Percentiles rank a stretch among this genome's conserved stretches.
phyloP scores from a whole-genome alignment of 2,113 vertebrate genomes.

The Cygnus buccinator region DNA sequence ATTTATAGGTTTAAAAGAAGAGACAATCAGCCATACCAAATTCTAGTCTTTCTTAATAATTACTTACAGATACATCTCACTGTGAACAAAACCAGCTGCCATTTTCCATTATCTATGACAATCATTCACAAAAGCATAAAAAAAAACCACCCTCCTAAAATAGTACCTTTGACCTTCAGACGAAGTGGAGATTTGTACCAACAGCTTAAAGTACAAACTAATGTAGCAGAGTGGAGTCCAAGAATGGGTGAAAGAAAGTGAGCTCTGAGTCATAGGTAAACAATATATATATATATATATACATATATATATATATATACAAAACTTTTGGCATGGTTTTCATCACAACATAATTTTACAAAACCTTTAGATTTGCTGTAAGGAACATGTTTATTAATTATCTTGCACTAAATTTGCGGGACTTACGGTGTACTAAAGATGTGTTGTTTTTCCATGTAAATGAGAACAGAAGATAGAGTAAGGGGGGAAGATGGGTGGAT shows the following conservation, averaged over 20 bases:
- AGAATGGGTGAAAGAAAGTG: neutral
- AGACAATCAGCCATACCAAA: neutral
- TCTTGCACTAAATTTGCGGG: neutral
- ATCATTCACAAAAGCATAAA: neutral
- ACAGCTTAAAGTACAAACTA: neutral
- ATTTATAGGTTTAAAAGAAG: constrained; percentile 56
- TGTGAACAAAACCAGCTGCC: constrained; percentile 46
- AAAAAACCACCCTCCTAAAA: neutral
- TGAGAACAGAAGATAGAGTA: neutral
- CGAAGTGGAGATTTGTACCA: neutral
- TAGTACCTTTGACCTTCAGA: neutral
- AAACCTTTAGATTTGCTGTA: neutral
- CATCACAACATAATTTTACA: neutral
- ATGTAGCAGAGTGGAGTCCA: neutral
- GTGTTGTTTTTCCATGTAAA: neutral
- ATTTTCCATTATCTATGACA: constrained; percentile 45
- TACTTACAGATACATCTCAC: constrained; percentile 56
- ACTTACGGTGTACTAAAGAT: neutral
- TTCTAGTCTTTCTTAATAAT: constrained; percentile 56
- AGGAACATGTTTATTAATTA: accelerated
- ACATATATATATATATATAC: no score
- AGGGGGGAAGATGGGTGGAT: neutral
- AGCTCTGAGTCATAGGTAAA: neutral
- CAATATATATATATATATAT: neutral
- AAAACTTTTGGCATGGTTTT: neutral